These are phyloP conservation scores for Trinectes maculatus DNA, from an alignment of 2,113 vertebrate species.

Conservation along the genomic window DNA sequence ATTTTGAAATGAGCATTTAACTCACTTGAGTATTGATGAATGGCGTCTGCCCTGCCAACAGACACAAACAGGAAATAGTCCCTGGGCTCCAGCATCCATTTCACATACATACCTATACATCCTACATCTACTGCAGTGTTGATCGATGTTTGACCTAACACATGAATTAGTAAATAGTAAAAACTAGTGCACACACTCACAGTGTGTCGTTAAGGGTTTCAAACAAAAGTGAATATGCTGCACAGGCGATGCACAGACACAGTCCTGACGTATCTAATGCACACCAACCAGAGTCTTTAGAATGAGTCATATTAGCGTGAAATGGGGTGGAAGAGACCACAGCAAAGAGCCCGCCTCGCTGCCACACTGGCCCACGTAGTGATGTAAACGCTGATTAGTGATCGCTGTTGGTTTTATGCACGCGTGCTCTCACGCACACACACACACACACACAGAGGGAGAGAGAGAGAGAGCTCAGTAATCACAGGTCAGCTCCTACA, in stretches of 20 bases:
- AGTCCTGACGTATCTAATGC: neutral
- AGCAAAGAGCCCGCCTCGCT: constrained; percentile 8
- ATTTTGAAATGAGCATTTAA: neutral
- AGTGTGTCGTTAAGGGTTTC: constrained; percentile 20
- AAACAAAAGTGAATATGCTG: too few species aligned
- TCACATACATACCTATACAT: neutral
- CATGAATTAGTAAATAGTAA: constrained; percentile 42
- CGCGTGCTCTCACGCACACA: constrained; percentile 1
- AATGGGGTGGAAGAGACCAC: constrained; percentile 20
- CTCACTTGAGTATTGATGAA: too few species aligned
- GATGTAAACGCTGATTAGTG: constrained; percentile 41
- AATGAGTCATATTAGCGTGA: constrained; percentile 4
- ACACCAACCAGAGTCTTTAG: neutral
- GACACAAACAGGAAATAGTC: neutral
- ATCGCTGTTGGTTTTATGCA: constrained; percentile 11
- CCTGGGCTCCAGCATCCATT: neutral
- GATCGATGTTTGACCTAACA: constrained; percentile 1
- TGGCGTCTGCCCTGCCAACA: neutral
- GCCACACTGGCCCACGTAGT: constrained; percentile 38
- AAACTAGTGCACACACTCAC: constrained; percentile 6
- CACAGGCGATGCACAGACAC: too few species aligned
- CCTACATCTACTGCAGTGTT: neutral
- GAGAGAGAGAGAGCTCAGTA: constrained; percentile 31
- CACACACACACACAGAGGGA: constrained; percentile 7
- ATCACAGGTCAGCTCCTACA: constrained; percentile 63